Evolutionary conservation across 1,140 invertebrate genomes (phyloP).

Genomic region (Camponotus pennsylvanicus): DNA sequence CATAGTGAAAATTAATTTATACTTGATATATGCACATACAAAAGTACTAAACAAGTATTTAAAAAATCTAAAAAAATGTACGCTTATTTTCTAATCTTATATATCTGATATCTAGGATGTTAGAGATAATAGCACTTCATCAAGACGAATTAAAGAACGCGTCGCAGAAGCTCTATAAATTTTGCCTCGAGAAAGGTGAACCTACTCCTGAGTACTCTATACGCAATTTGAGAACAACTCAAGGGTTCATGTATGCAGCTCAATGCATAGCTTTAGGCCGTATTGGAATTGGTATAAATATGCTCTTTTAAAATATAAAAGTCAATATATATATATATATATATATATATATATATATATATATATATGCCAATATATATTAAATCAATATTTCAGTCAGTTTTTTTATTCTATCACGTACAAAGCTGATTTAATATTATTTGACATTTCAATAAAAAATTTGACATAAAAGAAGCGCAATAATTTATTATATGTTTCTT

Average conservation of each 20-base stretch:
- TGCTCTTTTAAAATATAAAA: neutral
- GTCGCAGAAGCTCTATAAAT: constrained; percentile 69
- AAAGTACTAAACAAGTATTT: too few relatives aligned
- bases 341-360: too few relatives aligned
- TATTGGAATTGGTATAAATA: neutral
- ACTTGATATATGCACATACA: neutral
- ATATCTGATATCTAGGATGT: constrained; percentile 61
- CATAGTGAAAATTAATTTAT: neutral
- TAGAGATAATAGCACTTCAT: constrained; percentile 60
- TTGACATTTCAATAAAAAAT: neutral
- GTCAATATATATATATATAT: too few relatives aligned
- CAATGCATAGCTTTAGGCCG: constrained; percentile 65
- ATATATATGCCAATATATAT: neutral
- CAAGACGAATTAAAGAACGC: constrained; percentile 52
- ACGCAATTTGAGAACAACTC: neutral
- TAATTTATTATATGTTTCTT: neutral
- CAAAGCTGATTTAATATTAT: neutral
- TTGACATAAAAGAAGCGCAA: neutral
- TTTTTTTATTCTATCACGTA: neutral
- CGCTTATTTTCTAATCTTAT: neutral
- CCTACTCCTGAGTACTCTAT: constrained; percentile 62
- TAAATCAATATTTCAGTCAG: neutral
- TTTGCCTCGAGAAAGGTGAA: constrained; percentile 65
- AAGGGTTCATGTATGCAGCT: constrained; percentile 52
- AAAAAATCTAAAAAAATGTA: neutral